These are phyloP conservation scores for Hephaestus fuliginosus DNA, from an alignment of 2,797 vertebrate genomes.

Conservation along the genomic window DNA sequence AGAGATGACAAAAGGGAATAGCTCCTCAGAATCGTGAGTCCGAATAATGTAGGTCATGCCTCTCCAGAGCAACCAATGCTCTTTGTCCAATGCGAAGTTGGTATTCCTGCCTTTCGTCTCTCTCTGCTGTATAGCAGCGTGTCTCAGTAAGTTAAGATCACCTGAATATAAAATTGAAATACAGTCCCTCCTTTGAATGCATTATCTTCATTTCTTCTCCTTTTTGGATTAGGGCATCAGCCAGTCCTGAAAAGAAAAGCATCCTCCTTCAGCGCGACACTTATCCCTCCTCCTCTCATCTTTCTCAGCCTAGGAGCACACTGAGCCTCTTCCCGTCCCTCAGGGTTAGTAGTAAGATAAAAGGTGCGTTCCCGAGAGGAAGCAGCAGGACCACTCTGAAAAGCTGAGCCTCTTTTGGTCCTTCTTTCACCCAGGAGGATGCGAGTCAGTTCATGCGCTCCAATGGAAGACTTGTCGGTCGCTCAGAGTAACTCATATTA, in stretches of 20 bases:
- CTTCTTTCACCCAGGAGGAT: conserved; percentile 14
- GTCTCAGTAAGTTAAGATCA: conserved; percentile 28
- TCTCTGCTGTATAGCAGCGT: conserved; percentile 9
- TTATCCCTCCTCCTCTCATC: conserved; percentile 6
- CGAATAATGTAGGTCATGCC: conserved; percentile 70
- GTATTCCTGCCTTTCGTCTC: conserved; percentile 22
- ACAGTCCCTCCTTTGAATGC: conserved; percentile 1
- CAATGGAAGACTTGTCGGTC: conserved; percentile 36
- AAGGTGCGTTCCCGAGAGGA: conserved; percentile 10
- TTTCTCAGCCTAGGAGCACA: conserved; percentile 10
- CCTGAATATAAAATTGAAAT: conserved; percentile 11
- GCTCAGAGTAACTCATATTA: conserved; percentile 25
- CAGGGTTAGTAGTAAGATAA: conserved; percentile 8
- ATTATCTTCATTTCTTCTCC: conserved; percentile 22
- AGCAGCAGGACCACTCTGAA: conserved; percentile 40
- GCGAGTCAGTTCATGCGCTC: conserved; percentile 21
- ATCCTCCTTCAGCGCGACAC: conserved; percentile 24
- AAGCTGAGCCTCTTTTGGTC: conserved; percentile 44
- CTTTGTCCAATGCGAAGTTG: conserved; percentile 26
- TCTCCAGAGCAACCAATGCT: conserved; percentile 41
- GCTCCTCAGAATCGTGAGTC: conserved; percentile 58
- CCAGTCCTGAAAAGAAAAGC: conserved; percentile 16
- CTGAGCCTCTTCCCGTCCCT: conserved; percentile 24
- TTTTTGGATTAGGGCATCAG: not conserved
- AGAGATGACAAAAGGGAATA: conserved; percentile 42